phyloP scores from a whole-genome alignment of 2,888 invertebrate genomes.

The Nineta flava region DNA sequence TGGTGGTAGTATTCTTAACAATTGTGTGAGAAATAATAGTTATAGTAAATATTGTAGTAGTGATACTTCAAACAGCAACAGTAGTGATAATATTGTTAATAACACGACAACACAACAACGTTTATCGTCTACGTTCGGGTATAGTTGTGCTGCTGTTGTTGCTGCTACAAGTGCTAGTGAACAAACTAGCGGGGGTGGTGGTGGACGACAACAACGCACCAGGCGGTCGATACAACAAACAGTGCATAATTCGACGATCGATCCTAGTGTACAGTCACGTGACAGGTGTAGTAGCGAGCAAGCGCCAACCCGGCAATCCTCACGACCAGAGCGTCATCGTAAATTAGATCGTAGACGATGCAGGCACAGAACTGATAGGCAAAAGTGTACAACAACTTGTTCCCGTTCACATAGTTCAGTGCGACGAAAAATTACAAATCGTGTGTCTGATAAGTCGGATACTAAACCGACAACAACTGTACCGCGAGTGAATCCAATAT shows the following conservation, averaged over 20 bases:
- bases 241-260: conserved; percentile 9
- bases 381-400: conserved; percentile 26
- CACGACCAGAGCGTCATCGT: conserved; percentile 29
- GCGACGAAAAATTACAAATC: conserved; percentile 21
- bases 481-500: conserved; percentile 64
- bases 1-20: conserved; percentile 30
- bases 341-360: conserved; percentile 28
- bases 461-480: conserved; percentile 26
- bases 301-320: conserved; percentile 25
- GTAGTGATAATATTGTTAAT: conserved; percentile 14
- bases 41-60: conserved; percentile 2
- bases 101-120: conserved; percentile 16
- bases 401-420: conserved; percentile 26
- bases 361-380: conserved; percentile 13
- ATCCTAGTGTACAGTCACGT: conserved; percentile 16
- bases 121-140: conserved; percentile 16
- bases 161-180: background rate
- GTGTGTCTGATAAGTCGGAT: conserved; percentile 6
- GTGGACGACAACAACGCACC: conserved; percentile 9
- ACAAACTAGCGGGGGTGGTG: conserved; percentile 12
- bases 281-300: conserved; percentile 17
- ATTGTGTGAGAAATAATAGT: conserved; percentile 21
- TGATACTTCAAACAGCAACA: conserved; percentile 16
- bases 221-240: conserved; percentile 4
- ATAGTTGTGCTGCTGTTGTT: conserved; percentile 18